Percentiles rank a stretch among this genome's conserved stretches.
Evolutionary conservation across 2,797 vertebrate genomes (phyloP).

Genomic region (Ctenopoma multispine): DNA sequence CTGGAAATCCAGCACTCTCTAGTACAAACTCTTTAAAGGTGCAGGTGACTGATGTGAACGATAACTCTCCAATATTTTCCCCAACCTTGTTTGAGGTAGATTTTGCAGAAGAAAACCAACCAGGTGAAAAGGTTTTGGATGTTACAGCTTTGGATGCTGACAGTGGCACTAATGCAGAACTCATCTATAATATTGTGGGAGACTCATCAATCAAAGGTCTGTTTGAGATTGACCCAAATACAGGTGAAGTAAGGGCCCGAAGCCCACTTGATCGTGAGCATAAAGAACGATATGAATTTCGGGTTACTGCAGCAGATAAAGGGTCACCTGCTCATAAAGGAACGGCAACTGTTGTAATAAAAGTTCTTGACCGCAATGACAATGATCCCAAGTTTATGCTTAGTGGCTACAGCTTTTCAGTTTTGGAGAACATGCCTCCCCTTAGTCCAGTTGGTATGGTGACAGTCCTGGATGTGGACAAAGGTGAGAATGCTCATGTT

Average conservation of each 20-base stretch:
- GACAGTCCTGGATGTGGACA: conserved; percentile 96
- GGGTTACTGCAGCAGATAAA: conserved; percentile 94
- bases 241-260: conserved; percentile 92
- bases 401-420: conserved; percentile 98
- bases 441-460: conserved; percentile 99
- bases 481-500: conserved; percentile 93
- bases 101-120: conserved; percentile 95
- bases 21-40: conserved; percentile 98
- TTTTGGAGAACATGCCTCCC: conserved; percentile 98
- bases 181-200: conserved; percentile 91
- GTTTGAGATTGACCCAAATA: conserved; percentile 94
- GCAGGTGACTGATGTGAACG: conserved; percentile 95
- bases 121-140: conserved; percentile 92
- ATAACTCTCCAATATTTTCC: conserved; percentile 95
- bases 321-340: conserved; percentile 95
- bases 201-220: conserved; percentile 92
- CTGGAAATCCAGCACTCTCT: conserved; percentile 96
- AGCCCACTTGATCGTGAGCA: conserved; percentile 95
- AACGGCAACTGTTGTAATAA: conserved; percentile 94
- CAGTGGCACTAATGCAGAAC: conserved; percentile 94
- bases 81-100: conserved; percentile 93
- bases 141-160: conserved; percentile 94
- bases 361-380: conserved; percentile 96
- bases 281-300: conserved; percentile 93
- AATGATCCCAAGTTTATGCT: conserved; percentile 99